Base-by-base conservation (phyloP, 2,113 vertebrate genomes). In the Cromileptes altivelis region DNA sequence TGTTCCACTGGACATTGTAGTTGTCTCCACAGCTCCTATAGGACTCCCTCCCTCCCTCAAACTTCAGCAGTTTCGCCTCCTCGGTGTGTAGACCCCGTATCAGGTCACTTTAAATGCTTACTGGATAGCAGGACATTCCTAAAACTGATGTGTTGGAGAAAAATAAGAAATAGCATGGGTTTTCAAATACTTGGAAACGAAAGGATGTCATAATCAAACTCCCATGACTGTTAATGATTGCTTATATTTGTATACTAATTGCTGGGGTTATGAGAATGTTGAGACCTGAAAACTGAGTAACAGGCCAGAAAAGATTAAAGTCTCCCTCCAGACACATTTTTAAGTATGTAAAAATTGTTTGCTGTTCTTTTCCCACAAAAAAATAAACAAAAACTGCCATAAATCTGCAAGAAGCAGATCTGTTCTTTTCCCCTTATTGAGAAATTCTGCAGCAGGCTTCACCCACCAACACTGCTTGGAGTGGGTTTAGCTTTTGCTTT, bases 1-100 rank as follows among this genome's bases (percentile, higher is more conserved):
- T 50, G 58, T 49, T 42, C 57, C 40, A 60, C 21, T 63, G 64
- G 53, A 58, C 19, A 33, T 64, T 50, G 68, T 61, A 68, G 63
- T 72, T 50, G 56, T 79, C 40, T 69, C n/a, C 33, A 50, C 15
- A 23, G 70, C 21, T 55, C 33, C 37, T 33, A 21, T 68, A 4
- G 33, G 33, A 37, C 33, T 27, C 52, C 4, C 17, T 63, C 33
- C 5, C 23, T 27, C 14, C 19, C n/a, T 55, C 33, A 71, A 40
- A 27, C 30, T 56, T 21, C 56, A 37, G 42, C 25, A 37, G 45
- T 33, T 27, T 56, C 19, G 27, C 42, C 52, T 50, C 5, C 21
- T 18, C 18, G 9, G 19, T 27, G 47, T 63, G 60, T 25, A 37
- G 6, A 49, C 18, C 8, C 5, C 10, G 40, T 40, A 40, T 47